A percentile compares a stretch with the other conserved stretches of the same genome.
phyloP scores from a whole-genome alignment of 2,888 invertebrate species.

The Laspeyria flexula region DNA sequence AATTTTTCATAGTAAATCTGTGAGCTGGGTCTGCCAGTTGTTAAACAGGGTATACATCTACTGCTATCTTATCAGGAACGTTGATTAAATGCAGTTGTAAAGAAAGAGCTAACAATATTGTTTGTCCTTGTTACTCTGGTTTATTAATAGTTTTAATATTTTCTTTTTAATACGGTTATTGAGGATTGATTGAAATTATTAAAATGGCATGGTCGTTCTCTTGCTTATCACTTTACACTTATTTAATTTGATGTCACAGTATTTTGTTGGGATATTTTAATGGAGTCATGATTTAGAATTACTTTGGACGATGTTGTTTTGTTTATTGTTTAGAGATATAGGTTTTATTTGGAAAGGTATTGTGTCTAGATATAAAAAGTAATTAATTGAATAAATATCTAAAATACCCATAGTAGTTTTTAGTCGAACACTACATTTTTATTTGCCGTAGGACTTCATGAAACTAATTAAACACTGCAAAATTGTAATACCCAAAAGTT shows the following conservation, averaged over 20 bases:
- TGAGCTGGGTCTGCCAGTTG: too few relatives aligned
- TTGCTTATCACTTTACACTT: background rate
- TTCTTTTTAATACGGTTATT: background rate
- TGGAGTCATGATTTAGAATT: background rate
- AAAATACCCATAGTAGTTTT: too few relatives aligned
- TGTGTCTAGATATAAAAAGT: too few relatives aligned
- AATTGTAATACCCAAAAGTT: too few relatives aligned
- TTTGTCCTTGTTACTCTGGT: background rate
- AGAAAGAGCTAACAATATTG: background rate
- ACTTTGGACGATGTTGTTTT: background rate
- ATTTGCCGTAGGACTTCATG: too few relatives aligned
- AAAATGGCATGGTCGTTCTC: background rate
- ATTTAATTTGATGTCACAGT: background rate
- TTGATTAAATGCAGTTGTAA: background rate
- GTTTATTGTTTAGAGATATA: too few relatives aligned
- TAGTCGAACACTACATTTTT: too few relatives aligned
- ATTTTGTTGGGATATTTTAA: background rate
- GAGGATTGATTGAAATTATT: background rate
- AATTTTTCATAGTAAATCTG: too few relatives aligned
- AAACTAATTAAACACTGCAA: too few relatives aligned
- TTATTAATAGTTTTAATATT: background rate
- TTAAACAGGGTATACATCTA: too few relatives aligned
- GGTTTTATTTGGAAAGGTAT: too few relatives aligned
- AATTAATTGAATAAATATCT: too few relatives aligned
- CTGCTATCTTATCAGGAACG: background rate